Evolutionary conservation across 2,888 invertebrate species (phyloP).

Genomic region (Sthenelais limicola): DNA sequence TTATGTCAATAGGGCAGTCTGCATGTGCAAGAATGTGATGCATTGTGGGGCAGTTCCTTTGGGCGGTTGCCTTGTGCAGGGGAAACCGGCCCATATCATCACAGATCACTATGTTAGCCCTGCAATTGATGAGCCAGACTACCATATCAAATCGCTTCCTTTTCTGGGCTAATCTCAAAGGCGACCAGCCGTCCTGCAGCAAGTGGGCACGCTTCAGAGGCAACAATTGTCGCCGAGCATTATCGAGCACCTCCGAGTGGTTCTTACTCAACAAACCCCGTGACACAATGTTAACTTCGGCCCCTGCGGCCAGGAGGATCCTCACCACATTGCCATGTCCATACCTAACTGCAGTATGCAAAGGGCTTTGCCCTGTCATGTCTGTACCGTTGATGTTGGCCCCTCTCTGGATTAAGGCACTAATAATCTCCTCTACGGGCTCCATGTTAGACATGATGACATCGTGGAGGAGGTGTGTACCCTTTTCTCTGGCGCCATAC

Average conservation of each 20-base stretch:
- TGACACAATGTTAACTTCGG: slow-evolving; percentile 9
- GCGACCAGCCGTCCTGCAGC: slow-evolving; percentile 29
- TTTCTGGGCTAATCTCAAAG: slow-evolving; percentile 24
- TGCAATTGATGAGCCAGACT: slow-evolving; percentile 8
- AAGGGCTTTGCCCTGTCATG: slow-evolving; percentile 20
- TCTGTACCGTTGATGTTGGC: slow-evolving; percentile 17
- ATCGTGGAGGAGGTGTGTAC: slow-evolving; percentile 11
- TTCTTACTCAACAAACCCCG: slow-evolving; percentile 4
- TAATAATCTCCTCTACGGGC: slow-evolving; percentile 11
- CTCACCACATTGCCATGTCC: neutral
- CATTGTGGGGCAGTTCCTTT: slow-evolving; percentile 23
- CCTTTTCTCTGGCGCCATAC: neutral
- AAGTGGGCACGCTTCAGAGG: neutral
- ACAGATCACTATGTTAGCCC: slow-evolving; percentile 22
- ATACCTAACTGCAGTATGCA: slow-evolving; percentile 15
- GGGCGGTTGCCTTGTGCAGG: slow-evolving; percentile 19
- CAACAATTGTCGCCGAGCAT: slow-evolving; percentile 4
- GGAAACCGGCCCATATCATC: slow-evolving; percentile 14
- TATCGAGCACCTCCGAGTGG: neutral
- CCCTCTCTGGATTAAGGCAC: slow-evolving; percentile 4
- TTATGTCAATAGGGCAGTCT: slow-evolving; percentile 18
- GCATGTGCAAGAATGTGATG: slow-evolving; percentile 16
- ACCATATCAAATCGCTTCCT: slow-evolving; percentile 16
- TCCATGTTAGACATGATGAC: slow-evolving; percentile 33
- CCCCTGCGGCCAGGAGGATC: slow-evolving; percentile 4